Conservation (phyloP, 2,113 vertebrate species). For the Gallinago media region DNA sequence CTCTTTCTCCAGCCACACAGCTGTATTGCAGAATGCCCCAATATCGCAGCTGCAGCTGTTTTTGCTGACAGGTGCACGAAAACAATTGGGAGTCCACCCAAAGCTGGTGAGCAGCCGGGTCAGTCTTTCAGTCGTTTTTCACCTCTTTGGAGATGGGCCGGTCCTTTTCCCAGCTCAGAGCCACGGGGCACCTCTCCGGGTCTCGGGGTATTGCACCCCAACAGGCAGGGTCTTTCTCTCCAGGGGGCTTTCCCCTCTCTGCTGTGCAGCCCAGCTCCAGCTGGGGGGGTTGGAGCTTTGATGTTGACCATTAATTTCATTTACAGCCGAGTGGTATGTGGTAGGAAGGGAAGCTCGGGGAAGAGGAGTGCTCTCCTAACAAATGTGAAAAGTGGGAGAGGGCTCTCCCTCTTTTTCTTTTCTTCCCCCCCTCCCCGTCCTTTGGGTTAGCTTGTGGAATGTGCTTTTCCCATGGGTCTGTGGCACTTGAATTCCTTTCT, state of each 20-base stretch:
- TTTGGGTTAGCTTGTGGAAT: not conserved
- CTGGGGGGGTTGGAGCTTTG: not conserved
- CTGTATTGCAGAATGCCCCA: not conserved
- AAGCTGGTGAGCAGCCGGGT: not conserved
- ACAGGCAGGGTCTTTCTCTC: not conserved
- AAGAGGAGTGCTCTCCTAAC: not conserved
- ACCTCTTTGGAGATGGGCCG: not conserved
- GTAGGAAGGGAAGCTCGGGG: not conserved
- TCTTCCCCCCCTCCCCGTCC: too few species aligned
- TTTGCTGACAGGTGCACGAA: constrained; percentile 27
- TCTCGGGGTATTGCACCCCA: not conserved
- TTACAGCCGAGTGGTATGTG: not conserved
- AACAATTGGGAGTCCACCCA: not conserved
- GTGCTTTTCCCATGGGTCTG: accelerated
- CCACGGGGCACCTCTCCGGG: not conserved
- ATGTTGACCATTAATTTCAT: not conserved
- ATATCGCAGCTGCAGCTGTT: constrained; percentile 39
- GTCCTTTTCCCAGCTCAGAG: not conserved
- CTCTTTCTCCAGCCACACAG: not conserved
- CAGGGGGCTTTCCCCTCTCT: not conserved
- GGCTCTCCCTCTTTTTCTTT: not conserved
- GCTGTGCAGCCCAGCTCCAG: not conserved
- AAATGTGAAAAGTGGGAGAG: not conserved
- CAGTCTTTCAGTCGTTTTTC: constrained; percentile 26
- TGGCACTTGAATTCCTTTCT: not conserved